Evolutionary conservation across 2,113 vertebrate genomes (phyloP).

Genomic region (Chamaetylas fuelleborni): DNA sequence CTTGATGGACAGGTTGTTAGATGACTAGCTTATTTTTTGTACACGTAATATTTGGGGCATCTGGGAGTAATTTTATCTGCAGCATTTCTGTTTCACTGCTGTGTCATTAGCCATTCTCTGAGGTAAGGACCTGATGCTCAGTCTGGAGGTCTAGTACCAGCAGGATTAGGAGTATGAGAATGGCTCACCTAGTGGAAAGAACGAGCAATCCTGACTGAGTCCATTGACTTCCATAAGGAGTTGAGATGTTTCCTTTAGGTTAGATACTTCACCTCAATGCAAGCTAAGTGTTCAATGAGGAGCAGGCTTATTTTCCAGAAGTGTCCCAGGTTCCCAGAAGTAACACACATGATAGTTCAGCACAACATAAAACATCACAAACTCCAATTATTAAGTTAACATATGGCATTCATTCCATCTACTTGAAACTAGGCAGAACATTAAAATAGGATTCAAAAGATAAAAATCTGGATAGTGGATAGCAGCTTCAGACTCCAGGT

Average conservation of each 20-base stretch:
- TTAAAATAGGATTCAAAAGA: neutral
- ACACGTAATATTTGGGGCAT: neutral
- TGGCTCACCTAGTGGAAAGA: neutral
- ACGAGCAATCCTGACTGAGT: neutral
- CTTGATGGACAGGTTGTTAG: neutral
- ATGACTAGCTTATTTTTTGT: neutral
- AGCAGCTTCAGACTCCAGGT: neutral
- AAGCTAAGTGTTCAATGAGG: neutral
- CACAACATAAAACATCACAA: neutral
- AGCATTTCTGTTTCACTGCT: neutral
- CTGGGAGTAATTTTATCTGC: neutral
- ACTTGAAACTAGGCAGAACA: neutral
- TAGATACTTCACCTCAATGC: neutral
- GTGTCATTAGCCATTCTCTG: neutral
- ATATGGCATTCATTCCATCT: neutral
- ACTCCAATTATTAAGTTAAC: neutral
- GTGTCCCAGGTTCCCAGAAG: neutral
- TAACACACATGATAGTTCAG: neutral
- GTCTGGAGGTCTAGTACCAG: neutral
- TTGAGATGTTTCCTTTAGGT: neutral
- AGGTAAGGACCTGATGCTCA: neutral
- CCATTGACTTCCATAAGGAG: neutral
- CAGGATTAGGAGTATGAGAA: neutral
- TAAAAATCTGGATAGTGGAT: neutral
- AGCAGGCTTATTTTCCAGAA: neutral